Evolutionary conservation across 1,140 invertebrate genomes (phyloP).

Genomic region (Papilio polytes): DNA sequence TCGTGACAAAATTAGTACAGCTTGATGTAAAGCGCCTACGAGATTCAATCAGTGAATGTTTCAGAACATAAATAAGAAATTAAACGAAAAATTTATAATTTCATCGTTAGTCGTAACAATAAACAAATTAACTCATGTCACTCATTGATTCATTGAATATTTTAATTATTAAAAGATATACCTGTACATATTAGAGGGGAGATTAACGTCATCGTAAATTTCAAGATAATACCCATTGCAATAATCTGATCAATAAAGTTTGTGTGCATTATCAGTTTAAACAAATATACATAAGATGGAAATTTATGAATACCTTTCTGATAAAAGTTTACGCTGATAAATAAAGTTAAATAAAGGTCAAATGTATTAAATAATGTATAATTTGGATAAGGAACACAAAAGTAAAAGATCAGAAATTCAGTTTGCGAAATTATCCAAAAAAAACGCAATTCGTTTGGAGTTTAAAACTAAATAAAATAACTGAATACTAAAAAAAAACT

Average conservation of each 20-base stretch:
- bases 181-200: not conserved
- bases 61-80: not conserved
- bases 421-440: too few relatives aligned
- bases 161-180: too few relatives aligned
- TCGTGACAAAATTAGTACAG: not conserved
- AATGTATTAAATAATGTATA: not conserved
- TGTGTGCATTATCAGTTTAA: not conserved
- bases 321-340: not conserved
- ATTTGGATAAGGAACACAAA: not conserved
- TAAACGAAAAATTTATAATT: too few relatives aligned
- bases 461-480: not conserved
- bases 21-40: not conserved
- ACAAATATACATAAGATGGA: not conserved
- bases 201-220: not conserved
- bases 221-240: not conserved
- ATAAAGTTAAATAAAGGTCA: not conserved
- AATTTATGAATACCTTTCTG: not conserved
- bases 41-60: conserved; percentile 4
- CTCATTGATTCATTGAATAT: too few relatives aligned
- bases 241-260: conserved; percentile 6
- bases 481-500: conserved; percentile 10
- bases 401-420: too few relatives aligned
- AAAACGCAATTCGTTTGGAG: not conserved
- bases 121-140: too few relatives aligned
- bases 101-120: too few relatives aligned